Percentiles rank a stretch among this genome's conserved stretches.
Evolutionary conservation across 2,113 vertebrate genomes (phyloP).

Genomic region (Equus przewalskii): DNA sequence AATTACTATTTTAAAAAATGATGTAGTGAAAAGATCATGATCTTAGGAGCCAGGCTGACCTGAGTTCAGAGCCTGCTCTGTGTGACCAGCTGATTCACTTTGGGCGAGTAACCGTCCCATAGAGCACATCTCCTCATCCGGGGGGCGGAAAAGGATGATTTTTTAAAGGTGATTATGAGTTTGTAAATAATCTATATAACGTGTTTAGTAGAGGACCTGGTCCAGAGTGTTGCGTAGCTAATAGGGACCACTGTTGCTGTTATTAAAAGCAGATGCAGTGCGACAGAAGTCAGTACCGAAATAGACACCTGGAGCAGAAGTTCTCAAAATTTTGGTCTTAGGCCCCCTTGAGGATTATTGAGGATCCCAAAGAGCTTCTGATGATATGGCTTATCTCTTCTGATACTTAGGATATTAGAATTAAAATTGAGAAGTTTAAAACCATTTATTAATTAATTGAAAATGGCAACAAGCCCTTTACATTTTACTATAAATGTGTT

Average conservation of each 20-base stretch:
- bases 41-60: background rate
- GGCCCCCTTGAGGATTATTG: background rate
- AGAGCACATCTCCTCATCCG: background rate
- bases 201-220: accelerated
- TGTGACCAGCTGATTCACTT: background rate
- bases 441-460: background rate
- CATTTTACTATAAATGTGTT: background rate
- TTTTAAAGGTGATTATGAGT: background rate
- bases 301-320: background rate
- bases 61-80: background rate
- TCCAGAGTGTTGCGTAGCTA: accelerated
- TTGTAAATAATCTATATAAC: background rate
- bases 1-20: background rate
- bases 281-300: background rate
- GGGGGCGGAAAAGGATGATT: background rate
- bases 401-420: background rate
- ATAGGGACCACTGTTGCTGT: too few relatives aligned
- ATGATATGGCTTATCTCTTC: background rate
- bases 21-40: background rate
- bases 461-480: background rate
- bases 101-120: background rate
- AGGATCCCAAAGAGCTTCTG: background rate
- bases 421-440: background rate
- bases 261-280: background rate
- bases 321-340: background rate